Conservation (phyloP, 2,888 invertebrate genomes). For the Pollenia amentaria region DNA sequence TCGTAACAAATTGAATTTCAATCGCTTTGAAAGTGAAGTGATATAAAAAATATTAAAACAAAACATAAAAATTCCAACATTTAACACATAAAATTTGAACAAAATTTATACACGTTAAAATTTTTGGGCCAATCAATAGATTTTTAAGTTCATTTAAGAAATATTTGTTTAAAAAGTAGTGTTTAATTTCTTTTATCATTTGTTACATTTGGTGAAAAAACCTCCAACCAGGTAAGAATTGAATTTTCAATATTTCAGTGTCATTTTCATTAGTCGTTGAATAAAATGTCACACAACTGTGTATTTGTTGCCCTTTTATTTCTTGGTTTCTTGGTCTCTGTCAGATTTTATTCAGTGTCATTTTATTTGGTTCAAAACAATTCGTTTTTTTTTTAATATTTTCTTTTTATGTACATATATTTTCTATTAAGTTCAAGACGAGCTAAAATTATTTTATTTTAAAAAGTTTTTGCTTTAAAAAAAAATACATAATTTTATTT, state of each 20-base stretch:
- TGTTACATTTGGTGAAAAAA: slow-evolving; percentile 23
- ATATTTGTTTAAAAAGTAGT: slow-evolving; percentile 6
- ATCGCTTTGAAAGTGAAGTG: slow-evolving; percentile 54
- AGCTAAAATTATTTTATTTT: too few relatives aligned
- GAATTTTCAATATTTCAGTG: slow-evolving; percentile 69
- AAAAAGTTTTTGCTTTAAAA: too few relatives aligned
- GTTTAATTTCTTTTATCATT: slow-evolving; percentile 3
- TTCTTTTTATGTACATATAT: neutral
- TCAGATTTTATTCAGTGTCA: slow-evolving; percentile 66
- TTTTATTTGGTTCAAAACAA: slow-evolving; percentile 27
- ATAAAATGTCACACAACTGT: slow-evolving; percentile 12
- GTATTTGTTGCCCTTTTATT: slow-evolving; percentile 51
- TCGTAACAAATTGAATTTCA: slow-evolving; percentile 59
- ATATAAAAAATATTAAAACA: slow-evolving; percentile 21
- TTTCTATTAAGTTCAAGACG: neutral
- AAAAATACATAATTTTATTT: too few relatives aligned
- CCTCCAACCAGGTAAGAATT: slow-evolving; percentile 65
- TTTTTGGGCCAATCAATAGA: slow-evolving; percentile 32
- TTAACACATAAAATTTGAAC: slow-evolving; percentile 5
- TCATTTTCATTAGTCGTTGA: slow-evolving; percentile 39
- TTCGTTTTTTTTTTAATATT: slow-evolving; percentile 2
- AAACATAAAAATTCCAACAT: neutral
- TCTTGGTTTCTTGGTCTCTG: slow-evolving; percentile 64
- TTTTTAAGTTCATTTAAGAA: slow-evolving; percentile 42
- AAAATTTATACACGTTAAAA: slow-evolving; percentile 8